Percentiles rank a stretch among this genome's conserved stretches.
Conservation (phyloP, 2,797 vertebrate species). For the Ara ararauna region DNA sequence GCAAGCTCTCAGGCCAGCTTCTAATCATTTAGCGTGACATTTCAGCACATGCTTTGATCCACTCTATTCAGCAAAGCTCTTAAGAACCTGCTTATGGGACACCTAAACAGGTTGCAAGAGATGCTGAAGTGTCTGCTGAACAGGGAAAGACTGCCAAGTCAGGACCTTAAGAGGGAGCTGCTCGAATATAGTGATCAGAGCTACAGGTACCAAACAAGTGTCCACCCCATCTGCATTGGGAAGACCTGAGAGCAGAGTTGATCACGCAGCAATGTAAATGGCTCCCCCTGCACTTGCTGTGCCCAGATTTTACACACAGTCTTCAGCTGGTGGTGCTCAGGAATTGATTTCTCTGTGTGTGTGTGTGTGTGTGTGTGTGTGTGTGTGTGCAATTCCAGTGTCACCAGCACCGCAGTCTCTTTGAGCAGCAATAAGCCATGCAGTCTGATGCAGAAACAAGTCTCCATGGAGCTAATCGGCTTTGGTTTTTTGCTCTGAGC, state of each 20-base stretch:
- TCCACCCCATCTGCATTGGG: not conserved
- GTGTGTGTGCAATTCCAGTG: not conserved
- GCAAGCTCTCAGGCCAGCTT: conserved; percentile 23
- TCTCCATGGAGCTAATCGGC: conserved; percentile 67
- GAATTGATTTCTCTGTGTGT: not conserved
- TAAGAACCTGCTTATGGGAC: conserved; percentile 9
- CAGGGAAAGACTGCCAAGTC: not conserved
- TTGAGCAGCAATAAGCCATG: conserved; percentile 41
- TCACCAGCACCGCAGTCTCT: conserved; percentile 26
- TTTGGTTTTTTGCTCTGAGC: conserved; percentile 32
- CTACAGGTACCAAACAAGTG: not conserved
- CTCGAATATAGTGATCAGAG: not conserved
- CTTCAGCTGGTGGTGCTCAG: not conserved
- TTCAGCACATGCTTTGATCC: conserved; percentile 34
- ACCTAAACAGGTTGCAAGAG: conserved; percentile 19
- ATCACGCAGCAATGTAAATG: not conserved
- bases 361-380: not conserved
- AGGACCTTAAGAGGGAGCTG: not conserved
- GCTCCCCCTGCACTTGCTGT: not conserved
- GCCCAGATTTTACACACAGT: not conserved
- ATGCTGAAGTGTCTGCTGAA: conserved; percentile 13
- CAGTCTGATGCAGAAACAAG: conserved; percentile 52
- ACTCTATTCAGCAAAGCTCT: conserved; percentile 31
- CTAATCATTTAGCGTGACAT: conserved; percentile 58
- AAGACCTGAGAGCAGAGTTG: not conserved